Base-by-base conservation (phyloP, 1,140 invertebrate species). In the Platyura marginata region DNA sequence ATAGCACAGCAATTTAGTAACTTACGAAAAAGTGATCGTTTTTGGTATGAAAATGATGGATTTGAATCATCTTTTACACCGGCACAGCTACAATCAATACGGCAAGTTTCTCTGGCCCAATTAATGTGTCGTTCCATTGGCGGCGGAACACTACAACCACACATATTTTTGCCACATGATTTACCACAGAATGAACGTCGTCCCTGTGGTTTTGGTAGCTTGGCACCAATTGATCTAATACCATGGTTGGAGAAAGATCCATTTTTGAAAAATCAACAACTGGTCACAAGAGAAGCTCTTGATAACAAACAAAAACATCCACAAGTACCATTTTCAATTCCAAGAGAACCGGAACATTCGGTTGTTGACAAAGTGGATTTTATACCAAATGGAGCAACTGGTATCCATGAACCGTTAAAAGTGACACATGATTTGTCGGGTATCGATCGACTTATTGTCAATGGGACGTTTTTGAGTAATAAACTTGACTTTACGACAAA, bases 1-100 rank as follows among this genome's bases (percentile, higher is more conserved):
- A 84, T 98, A 15, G 91, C 83, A 1, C 83, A 91, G 50, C 91
- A 96, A 55, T 95, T 96, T 55, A 71, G 75, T 19, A 82, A 88
- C 53, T 59, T 91, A 0, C 72, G 86, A 3, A 81, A 81, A 56
- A 92, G 91, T 22, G 91, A 95, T 65, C 62, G 91, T 46, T 95
- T 94, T 60, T 95, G 90, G 87, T 84, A 86, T 52, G 86, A 90
- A 63, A 88, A 88, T 56, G 71, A 74, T 1, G 70, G 69, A 9
- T 68, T 75, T 21, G 72, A 77, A 43, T 81, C 70, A 20, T 77
- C 78, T 1, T 89, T 92, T 48, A 86, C 75, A 0, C 69, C 70
- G 44, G 73, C 75, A n/a, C 93, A 97, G 62, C 57, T 97, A 9
- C 72, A 81, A 44, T 81, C 93, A 56, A 80, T 98, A 16, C 67